Base-by-base conservation (phyloP, 2,888 invertebrate species). In the Rhopalosiphum nymphaeae region DNA sequence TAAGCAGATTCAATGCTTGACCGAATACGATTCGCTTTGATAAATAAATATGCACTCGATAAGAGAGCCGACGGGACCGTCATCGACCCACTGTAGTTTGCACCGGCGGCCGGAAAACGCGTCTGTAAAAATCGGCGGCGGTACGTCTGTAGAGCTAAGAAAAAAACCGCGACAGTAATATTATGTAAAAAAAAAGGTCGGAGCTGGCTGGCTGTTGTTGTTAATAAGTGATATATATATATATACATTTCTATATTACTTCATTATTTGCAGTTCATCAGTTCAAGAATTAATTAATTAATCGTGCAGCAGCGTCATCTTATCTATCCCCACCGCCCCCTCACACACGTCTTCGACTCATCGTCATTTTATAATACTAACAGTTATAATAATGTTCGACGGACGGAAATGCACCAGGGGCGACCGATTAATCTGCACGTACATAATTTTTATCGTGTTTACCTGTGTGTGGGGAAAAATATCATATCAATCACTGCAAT, bases 1-100 rank as follows among this genome's bases (percentile, higher is more conserved):
- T 29, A 29, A 86, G 29, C 21, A 78, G 36, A 78, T 78, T 67
- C 78, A 78, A 78, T 78, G 36, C 78, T 78, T 9, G 21, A 67
- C n/a, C 67, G 67, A 67, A 67, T 67, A 67, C 67, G n/a, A 67
- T n/a, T 67, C n/a, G 36, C 78, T 78, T 78, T 78, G 36, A 78
- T 36, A 21, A 78, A 78, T 78, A 78, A 36, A 36, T 78, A 78
- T 16, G 21, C 7, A 21, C 36, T 42, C 44, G 85, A 91, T 85
- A 86, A 57, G 57, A 91, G 36, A n/a, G 4, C 36, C 36, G 46
- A 44, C 25, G 42, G 21, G 21, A 36, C 21, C 78, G 78, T 78
- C 78, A 57, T 21, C 85, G 91, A 91, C 91, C 91, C 57, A 86
- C 46, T 91, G 91, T 56, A 91, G 86, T 86, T 91, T 91, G 91